A percentile compares a stretch with the other conserved stretches of the same genome.
These are phyloP conservation scores for cattle (Bos taurus) DNA, from an alignment of 2,113 vertebrate genomes.

Conservation along the genomic window DNA sequence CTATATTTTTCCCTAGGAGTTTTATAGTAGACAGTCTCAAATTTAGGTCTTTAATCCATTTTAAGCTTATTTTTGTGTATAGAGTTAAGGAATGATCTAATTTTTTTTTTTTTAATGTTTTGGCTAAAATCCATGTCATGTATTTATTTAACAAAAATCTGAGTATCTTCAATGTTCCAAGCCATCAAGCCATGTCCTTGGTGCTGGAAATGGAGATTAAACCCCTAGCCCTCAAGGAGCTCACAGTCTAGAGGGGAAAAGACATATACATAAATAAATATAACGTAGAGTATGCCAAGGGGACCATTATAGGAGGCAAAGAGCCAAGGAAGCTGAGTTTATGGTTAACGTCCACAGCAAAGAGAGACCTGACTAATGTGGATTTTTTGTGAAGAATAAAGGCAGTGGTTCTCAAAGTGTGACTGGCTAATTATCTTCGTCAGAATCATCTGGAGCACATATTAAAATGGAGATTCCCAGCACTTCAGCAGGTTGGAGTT, in stretches of 20 bases:
- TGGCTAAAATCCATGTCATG: constrained; percentile 24
- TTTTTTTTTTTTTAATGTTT: background rate
- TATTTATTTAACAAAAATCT: constrained; percentile 52
- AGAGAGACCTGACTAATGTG: background rate
- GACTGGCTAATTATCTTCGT: background rate
- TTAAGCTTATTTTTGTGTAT: background rate
- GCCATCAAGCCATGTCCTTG: constrained; percentile 17
- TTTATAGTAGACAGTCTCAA: background rate
- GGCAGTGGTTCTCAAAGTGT: constrained; percentile 6
- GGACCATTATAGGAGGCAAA: background rate
- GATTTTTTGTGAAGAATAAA: background rate
- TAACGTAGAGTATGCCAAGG: background rate
- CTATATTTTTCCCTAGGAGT: background rate
- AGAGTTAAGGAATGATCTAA: background rate
- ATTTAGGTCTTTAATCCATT: background rate
- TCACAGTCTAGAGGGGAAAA: constrained; percentile 42
- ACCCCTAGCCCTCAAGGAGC: constrained; percentile 55
- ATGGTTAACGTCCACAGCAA: background rate
- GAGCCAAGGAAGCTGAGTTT: background rate
- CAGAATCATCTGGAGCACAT: background rate
- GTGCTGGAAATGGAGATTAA: constrained; percentile 7
- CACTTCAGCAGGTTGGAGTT: background rate
- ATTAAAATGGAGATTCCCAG: background rate
- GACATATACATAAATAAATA: background rate
- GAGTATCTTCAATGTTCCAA: constrained; percentile 38